phyloP scores from a whole-genome alignment of 1,140 invertebrate genomes.

The Mycetomoellerius zeteki region DNA sequence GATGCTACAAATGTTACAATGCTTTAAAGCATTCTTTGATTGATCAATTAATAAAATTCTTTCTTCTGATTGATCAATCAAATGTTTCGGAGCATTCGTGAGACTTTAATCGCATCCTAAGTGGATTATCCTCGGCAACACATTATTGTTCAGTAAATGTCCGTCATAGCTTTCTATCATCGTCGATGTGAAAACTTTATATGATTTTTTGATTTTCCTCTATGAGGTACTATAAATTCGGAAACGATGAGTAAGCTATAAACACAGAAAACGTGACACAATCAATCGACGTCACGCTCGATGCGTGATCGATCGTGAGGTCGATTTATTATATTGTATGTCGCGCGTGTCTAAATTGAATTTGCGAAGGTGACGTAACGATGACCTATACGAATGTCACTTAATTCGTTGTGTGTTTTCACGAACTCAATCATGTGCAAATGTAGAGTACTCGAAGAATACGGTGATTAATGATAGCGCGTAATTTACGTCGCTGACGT shows the following conservation, averaged over 20 bases:
- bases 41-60: too few species aligned
- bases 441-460: slow-evolving; percentile 26
- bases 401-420: slow-evolving; percentile 19
- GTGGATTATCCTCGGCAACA: background rate
- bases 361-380: slow-evolving; percentile 30
- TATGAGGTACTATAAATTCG: slow-evolving; percentile 6
- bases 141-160: background rate
- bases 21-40: too few species aligned
- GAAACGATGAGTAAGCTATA: background rate
- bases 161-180: background rate
- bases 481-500: slow-evolving; percentile 47
- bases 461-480: slow-evolving; percentile 43
- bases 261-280: background rate
- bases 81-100: too few species aligned
- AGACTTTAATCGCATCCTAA: background rate
- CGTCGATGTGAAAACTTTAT: background rate
- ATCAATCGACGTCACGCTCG: slow-evolving; percentile 23
- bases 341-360: slow-evolving; percentile 46
- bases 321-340: slow-evolving; percentile 42
- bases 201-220: background rate
- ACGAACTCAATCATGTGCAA: background rate
- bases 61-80: too few species aligned
- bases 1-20: too few species aligned
- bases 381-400: slow-evolving; percentile 20
- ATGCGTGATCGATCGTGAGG: slow-evolving; percentile 25